Conservation (phyloP, 2,888 invertebrate genomes). For the Oscheius sp. region DNA sequence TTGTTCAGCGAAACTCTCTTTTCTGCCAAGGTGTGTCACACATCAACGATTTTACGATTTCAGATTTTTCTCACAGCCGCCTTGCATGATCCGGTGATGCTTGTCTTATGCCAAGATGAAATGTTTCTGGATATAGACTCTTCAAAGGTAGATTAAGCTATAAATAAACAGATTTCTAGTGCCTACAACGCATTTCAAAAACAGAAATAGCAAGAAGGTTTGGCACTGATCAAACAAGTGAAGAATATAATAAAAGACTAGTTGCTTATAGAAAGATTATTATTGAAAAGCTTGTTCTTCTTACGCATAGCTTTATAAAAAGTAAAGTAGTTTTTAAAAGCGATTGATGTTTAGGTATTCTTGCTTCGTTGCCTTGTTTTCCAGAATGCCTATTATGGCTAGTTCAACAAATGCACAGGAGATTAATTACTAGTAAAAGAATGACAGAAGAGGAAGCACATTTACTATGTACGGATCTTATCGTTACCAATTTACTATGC, state of each 20-base stretch:
- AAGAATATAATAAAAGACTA: conserved; percentile 80
- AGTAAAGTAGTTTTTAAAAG: conserved; percentile 71
- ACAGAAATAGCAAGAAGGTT: conserved; percentile 72
- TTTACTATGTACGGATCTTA: conserved; percentile 85
- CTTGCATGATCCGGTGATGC: conserved; percentile 87
- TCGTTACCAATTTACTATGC: conserved; percentile 91
- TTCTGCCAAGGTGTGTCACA: conserved; percentile 79
- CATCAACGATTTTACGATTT: too few species aligned
- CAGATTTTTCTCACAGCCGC: conserved; percentile 88
- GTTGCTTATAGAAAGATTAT: conserved; percentile 79
- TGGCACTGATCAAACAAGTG: conserved; percentile 72
- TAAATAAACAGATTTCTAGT: conserved; percentile 71
- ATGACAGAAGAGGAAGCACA: conserved; percentile 24
- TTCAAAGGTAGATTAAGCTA: conserved; percentile 75
- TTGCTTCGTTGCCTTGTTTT: conserved; percentile 83
- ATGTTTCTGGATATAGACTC: conserved; percentile 90
- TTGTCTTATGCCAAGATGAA: conserved; percentile 86
- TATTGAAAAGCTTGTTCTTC: conserved; percentile 80
- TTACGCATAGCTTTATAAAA: conserved; percentile 83
- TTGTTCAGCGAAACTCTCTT: conserved; percentile 88
- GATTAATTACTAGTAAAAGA: conserved; percentile 40
- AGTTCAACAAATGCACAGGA: conserved; percentile 83
- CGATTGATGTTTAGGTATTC: conserved; percentile 71
- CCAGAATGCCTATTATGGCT: conserved; percentile 90
- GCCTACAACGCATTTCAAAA: conserved; percentile 79